Conservation (phyloP, 2,888 invertebrate species). For the Sthenelais limicola region DNA sequence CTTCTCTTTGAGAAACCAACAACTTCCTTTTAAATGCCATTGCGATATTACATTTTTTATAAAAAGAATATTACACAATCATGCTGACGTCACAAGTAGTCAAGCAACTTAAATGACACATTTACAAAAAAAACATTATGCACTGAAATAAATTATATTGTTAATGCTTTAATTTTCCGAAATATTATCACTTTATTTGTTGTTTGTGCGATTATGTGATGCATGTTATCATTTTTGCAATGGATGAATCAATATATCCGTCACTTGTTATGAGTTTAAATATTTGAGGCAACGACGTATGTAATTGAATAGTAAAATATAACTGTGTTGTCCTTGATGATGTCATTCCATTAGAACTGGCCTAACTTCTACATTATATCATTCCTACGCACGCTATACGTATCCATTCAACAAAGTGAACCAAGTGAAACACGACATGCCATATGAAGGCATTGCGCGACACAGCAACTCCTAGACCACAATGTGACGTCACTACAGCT, state of each 20-base stretch:
- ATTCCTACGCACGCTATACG: background rate
- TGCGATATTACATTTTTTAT: no score
- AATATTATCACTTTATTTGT: background rate
- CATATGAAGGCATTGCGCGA: slow-evolving; percentile 13
- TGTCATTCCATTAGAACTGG: slow-evolving; percentile 29
- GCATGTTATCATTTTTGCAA: slow-evolving; percentile 11
- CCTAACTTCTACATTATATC: slow-evolving; percentile 8
- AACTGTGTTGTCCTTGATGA: slow-evolving; percentile 25
- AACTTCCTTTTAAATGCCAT: no score
- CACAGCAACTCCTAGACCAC: slow-evolving; percentile 6
- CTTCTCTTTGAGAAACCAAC: no score
- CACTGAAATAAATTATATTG: slow-evolving; percentile 1
- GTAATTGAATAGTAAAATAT: no score
- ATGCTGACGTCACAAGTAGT: no score
- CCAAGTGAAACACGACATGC: background rate
- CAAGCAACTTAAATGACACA: no score
- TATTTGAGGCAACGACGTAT: no score
- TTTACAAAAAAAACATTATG: no score
- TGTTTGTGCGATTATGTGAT: slow-evolving; percentile 4
- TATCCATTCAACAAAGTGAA: slow-evolving; percentile 1
- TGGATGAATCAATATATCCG: no score
- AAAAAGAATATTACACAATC: no score
- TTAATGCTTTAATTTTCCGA: background rate
- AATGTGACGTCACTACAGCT: slow-evolving; percentile 34
- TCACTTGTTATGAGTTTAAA: no score